Evolutionary conservation across 2,888 invertebrate species (phyloP), one percentile per base, ranked within the genome.

Genomic region (Lypha dubia): DNA sequence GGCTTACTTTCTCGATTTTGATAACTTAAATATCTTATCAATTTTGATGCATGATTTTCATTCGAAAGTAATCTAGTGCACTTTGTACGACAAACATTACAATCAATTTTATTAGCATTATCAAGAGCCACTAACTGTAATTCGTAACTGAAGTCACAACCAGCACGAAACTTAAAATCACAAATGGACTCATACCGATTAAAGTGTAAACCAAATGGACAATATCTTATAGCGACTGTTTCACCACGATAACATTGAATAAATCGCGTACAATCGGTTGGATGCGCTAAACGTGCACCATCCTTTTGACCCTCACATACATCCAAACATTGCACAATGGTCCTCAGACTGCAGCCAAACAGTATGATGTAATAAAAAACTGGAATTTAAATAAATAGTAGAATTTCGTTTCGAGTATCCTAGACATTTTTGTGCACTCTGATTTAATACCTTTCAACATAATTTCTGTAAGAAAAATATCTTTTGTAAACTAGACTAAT

Each of bases 231-330:
- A 4, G 20, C 82, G 28, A 82, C 86, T 7, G 86, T 86, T 35
- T 80, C 51, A 0, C 87, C 86, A 11, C 85, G 79, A 8, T 82
- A 71, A 74, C 90, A 90, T 1, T 89, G 63, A 28, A 88, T 86
- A 58, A 87, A 90, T 15, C 88, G 86, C 1, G 80, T 32, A 20
- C 91, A 90, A 56, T 90, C 88, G 6, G 73, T 13, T 2, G 88
- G 84, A 38, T 89, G 62, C 3, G 88, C 79, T 11, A 89, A 60
- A 1, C 89, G 87, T 1, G 87, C 74, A 17, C 89, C 90, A 20
- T 90, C 88, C 9, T 70, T 73, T 71, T 88, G 71, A 38, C 86
- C 60, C 4, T 79, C 62, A 63, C 91, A 90, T 3, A 89, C 65
- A 76, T 87, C 84, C 17, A 84, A 58, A n/a, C 49, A 9, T n/a